Conservation (phyloP, 1,140 invertebrate genomes). For the Drosophila murphyi region DNA sequence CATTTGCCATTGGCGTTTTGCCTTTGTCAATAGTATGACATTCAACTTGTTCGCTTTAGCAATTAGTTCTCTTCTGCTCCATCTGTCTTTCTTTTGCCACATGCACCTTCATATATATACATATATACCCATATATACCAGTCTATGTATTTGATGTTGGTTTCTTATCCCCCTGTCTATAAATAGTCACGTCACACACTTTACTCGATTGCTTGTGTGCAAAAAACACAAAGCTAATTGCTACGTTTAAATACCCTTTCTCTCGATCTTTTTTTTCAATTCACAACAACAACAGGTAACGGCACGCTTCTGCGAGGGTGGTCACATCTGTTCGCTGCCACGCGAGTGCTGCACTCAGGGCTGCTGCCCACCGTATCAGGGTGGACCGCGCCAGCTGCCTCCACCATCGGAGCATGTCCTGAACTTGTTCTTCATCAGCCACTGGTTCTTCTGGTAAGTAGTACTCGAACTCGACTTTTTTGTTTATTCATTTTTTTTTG, state of each 20-base stretch:
- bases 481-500: neutral
- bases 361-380: slow-evolving; percentile 88
- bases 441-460: slow-evolving; percentile 85
- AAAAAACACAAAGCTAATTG: slow-evolving; percentile 18
- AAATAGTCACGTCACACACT: slow-evolving; percentile 7
- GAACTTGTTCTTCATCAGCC: slow-evolving; percentile 85
- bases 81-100: neutral
- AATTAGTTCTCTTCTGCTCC: neutral
- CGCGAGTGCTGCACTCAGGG: slow-evolving; percentile 90
- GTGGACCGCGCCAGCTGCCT: slow-evolving; percentile 85
- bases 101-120: too few species aligned
- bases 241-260: slow-evolving; percentile 20
- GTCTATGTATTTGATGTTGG: neutral
- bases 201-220: slow-evolving; percentile 1
- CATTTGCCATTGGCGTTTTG: slow-evolving; percentile 4
- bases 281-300: slow-evolving; percentile 53
- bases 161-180: neutral
- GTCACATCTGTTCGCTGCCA: slow-evolving; percentile 87
- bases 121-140: too few species aligned
- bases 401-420: slow-evolving; percentile 85
- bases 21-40: neutral
- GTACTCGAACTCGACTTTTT: neutral
- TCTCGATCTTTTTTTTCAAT: slow-evolving; percentile 1
- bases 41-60: slow-evolving; percentile 6
- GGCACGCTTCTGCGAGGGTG: slow-evolving; percentile 85